Evolutionary conservation across 2,888 invertebrate species (phyloP).

Genomic region (Deilephila porcellus): DNA sequence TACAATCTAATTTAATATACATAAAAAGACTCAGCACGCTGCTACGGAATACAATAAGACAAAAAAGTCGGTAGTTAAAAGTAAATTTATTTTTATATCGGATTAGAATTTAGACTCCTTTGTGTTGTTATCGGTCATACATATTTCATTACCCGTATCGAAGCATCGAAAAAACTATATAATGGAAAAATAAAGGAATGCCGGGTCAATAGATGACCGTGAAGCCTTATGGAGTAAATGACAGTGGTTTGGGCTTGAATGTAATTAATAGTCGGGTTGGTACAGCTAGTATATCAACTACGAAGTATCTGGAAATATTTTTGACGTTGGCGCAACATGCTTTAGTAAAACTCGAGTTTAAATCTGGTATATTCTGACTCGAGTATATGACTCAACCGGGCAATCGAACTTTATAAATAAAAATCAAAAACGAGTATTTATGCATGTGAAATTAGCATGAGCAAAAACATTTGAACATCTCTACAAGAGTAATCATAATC

Average conservation of each 20-base stretch:
- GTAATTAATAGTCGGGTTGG: background rate
- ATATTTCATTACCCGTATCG: constrained; percentile 15
- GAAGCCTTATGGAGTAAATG: background rate
- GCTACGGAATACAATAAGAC: background rate
- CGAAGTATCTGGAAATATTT: no score
- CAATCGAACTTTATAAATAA: no score
- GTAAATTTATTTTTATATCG: background rate
- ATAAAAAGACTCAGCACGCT: background rate
- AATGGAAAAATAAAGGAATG: background rate
- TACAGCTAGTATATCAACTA: background rate
- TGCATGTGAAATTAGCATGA: no score
- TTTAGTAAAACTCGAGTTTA: no score
- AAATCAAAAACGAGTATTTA: no score
- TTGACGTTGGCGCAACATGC: no score
- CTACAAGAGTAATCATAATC: no score
- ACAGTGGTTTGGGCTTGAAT: background rate
- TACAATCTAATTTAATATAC: no score
- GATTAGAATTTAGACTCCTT: background rate
- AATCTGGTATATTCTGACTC: no score
- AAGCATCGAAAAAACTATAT: background rate
- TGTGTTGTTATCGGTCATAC: constrained; percentile 6
- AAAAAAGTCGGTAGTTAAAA: background rate
- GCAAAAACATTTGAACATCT: no score
- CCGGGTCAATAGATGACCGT: background rate
- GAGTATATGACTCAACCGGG: no score